Percentiles rank a stretch among this genome's conserved stretches.
Evolutionary conservation across 2,113 vertebrate species (phyloP).

Genomic region (Neodon shergylaensis): DNA sequence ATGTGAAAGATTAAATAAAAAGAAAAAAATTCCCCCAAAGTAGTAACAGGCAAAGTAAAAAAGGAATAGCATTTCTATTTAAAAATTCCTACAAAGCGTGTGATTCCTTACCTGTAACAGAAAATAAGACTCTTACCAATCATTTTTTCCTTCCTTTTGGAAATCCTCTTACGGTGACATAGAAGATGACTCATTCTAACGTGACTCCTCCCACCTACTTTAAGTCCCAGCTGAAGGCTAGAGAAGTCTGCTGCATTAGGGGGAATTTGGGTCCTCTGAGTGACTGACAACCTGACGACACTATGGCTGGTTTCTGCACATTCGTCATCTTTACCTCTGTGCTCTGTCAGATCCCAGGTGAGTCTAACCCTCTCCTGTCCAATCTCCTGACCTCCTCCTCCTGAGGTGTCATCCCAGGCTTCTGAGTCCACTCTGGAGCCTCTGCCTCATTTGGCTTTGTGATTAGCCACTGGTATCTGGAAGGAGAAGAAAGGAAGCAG

Average conservation of each 20-base stretch:
- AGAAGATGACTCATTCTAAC: neutral
- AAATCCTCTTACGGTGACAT: neutral
- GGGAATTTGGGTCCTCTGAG: neutral
- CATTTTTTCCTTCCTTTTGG: neutral
- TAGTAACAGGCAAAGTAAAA: neutral
- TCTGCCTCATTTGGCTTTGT: neutral
- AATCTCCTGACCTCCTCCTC: neutral
- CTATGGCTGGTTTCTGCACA: neutral
- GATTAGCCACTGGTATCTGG: neutral
- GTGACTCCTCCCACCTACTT: neutral
- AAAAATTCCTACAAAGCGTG: neutral
- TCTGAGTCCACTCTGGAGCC: neutral
- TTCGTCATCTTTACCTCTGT: neutral
- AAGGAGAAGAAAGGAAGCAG: neutral
- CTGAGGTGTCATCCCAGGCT: neutral
- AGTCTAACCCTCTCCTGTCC: constrained; percentile 17
- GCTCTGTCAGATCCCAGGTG: constrained; percentile 57
- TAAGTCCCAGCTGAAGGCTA: too few relatives aligned
- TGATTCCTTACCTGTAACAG: neutral
- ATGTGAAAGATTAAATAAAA: neutral
- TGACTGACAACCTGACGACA: neutral
- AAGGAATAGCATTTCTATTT: neutral
- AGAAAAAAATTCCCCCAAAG: neutral
- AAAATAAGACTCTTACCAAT: neutral
- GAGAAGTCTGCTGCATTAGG: accelerated